Base-by-base conservation (phyloP, 2,113 vertebrate genomes). In the Podocnemis expansa region DNA sequence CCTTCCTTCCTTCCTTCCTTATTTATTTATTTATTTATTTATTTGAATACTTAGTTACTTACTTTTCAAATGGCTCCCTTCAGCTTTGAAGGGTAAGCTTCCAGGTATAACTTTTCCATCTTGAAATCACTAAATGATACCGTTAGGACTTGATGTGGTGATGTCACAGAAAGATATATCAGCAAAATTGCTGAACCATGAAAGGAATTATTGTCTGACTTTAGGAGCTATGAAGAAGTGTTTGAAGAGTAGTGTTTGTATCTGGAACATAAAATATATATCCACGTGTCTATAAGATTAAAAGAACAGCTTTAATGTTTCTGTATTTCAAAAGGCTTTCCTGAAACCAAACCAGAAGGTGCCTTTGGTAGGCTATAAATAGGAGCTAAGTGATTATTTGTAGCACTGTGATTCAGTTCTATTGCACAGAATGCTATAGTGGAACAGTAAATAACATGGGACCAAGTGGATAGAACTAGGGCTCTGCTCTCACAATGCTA, bases 231-330 rank as follows among this genome's bases (percentile, higher is more conserved):
- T 29, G 56, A 11, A 58, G 56, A 27, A 29, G 56, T 29, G 27
- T 29, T 58, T 80, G 49, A 1, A 24, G 89, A 34, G 27, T 7
- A 27, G 54, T 17, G 58, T 84, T 90, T 43, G 79, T 80, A 87
- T 58, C 94, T 63, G 76, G 90, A 89, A 89, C 22, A 73, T 60
- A 95, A 87, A 8, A 96, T 95, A 97, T 94, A 96, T 93, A 96
- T 95, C 51, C 96, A 84, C 82, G 85, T 89, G n/a, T 89, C 96
- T 95, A 25, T 70, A 92, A 81, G 58, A 87, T 93, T 95, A 82
- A 94, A 51, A 91, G 92, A 92, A 78, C 19, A 87, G 13, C 80
- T 95, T 89, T 89, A 96, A 89, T 94, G 96, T 91, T 75, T 55
- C 79, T 51, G 76, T 81, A 21, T 95, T 93, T 93, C 84, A 67